phyloP scores from a whole-genome alignment of 1,140 invertebrate species.

The Tribolium madens region DNA sequence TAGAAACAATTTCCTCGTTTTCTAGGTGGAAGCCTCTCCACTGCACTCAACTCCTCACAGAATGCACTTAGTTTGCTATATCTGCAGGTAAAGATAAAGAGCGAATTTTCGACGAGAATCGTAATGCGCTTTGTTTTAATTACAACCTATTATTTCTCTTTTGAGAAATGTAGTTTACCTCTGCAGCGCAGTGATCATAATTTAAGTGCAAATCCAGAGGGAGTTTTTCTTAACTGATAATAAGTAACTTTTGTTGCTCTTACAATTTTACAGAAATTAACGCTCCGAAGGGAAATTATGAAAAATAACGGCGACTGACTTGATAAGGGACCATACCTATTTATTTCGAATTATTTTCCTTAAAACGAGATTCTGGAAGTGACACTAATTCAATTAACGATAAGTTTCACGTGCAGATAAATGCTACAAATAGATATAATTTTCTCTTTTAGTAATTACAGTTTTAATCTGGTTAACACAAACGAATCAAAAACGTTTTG shows the following conservation, averaged over 20 bases:
- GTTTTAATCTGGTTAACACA: no score
- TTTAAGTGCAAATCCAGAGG: conserved; percentile 9
- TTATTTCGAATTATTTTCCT: conserved; percentile 4
- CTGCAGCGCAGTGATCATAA: background rate
- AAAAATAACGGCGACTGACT: background rate
- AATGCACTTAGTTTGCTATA: background rate
- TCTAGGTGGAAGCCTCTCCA: background rate
- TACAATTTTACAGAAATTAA: conserved; percentile 5
- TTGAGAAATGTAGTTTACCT: conserved; percentile 19
- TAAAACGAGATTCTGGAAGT: background rate
- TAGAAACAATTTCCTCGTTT: conserved; percentile 5
- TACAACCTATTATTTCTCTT: background rate
- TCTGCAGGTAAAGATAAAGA: conserved; percentile 23
- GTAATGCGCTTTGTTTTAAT: conserved; percentile 17
- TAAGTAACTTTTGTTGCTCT: conserved; percentile 13
- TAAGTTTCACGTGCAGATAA: no score
- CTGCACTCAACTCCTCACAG: conserved; percentile 2
- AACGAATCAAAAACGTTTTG: no score
- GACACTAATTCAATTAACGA: no score
- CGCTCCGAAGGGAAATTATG: background rate
- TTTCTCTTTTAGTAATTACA: no score
- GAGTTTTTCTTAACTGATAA: conserved; percentile 23
- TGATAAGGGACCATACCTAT: no score
- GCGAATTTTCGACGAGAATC: background rate
- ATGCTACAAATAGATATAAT: no score